Conservation (phyloP, 2,888 invertebrate species). For the Melieria omissa region DNA sequence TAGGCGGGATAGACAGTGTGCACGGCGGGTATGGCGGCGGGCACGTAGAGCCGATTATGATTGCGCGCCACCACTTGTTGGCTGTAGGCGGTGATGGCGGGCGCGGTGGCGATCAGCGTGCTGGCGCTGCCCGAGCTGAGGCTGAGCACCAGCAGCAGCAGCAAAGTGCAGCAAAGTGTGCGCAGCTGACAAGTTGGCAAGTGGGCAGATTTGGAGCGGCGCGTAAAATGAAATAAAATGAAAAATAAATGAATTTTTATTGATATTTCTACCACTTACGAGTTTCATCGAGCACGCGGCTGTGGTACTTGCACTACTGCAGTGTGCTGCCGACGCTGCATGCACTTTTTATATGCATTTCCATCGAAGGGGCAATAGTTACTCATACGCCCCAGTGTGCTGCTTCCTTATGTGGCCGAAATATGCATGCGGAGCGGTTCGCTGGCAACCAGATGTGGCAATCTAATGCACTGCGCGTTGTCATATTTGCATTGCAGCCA, state of each 20-base stretch:
- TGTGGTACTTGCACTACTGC: constrained; percentile 16
- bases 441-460: too few relatives aligned
- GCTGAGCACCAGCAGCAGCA: constrained; percentile 2
- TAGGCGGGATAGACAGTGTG: constrained; percentile 37
- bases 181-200: constrained; percentile 13
- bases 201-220: not conserved
- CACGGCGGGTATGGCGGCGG: constrained; percentile 36
- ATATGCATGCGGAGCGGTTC: not conserved
- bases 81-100: constrained; percentile 56
- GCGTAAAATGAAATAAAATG: not conserved
- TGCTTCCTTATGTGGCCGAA: not conserved
- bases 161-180: not conserved
- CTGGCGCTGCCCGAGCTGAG: constrained; percentile 21
- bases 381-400: constrained; percentile 18
- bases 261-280: not conserved
- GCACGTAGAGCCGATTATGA: constrained; percentile 56
- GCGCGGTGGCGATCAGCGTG: constrained; percentile 40
- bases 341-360: constrained; percentile 28
- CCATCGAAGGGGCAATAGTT: not conserved
- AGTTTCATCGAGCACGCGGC: not conserved
- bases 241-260: not conserved
- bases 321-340: constrained; percentile 5
- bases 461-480: too few relatives aligned
- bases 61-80: constrained; percentile 60
- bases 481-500: not conserved